These are phyloP conservation scores for Encarsia formosa DNA, from an alignment of 2,888 invertebrate species.

Conservation along the genomic window DNA sequence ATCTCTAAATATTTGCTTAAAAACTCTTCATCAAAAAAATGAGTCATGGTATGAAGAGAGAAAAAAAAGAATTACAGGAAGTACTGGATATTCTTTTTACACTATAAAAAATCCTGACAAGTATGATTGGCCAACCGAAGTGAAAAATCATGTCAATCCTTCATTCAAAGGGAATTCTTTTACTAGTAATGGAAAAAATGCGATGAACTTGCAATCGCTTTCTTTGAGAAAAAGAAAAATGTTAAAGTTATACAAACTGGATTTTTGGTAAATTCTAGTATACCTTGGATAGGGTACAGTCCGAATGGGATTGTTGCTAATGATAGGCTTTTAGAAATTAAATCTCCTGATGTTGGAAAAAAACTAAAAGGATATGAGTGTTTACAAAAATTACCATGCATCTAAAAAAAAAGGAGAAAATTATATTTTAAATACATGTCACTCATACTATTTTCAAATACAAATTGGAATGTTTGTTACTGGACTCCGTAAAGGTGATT, in stretches of 20 bases:
- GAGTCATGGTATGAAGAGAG: neutral
- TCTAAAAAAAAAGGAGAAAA: neutral
- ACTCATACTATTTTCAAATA: too few relatives aligned
- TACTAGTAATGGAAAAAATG: conserved; percentile 3
- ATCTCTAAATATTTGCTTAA: neutral
- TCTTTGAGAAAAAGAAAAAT: neutral
- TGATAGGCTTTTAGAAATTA: neutral
- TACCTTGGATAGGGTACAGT: conserved; percentile 5
- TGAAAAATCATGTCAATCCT: neutral
- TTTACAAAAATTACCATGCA: neutral
- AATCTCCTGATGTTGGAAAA: conserved; percentile 3
- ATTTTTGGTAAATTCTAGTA: conserved; percentile 3
- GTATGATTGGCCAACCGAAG: too few relatives aligned
- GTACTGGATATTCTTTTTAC: conserved; percentile 1
- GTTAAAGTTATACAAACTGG: neutral
- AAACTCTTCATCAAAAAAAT: neutral
- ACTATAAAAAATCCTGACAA: too few relatives aligned
- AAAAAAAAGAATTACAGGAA: conserved; percentile 2
- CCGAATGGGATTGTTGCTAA: conserved; percentile 1
- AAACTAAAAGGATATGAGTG: neutral
- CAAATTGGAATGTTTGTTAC: too few relatives aligned
- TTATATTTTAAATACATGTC: too few relatives aligned
- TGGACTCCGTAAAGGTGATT: too few relatives aligned
- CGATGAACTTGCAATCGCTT: neutral
- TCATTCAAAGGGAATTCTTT: neutral